A percentile compares a stretch with the other conserved stretches of the same genome.
Evolutionary conservation across 2,113 vertebrate species (phyloP).

Genomic region (Gallinago media): DNA sequence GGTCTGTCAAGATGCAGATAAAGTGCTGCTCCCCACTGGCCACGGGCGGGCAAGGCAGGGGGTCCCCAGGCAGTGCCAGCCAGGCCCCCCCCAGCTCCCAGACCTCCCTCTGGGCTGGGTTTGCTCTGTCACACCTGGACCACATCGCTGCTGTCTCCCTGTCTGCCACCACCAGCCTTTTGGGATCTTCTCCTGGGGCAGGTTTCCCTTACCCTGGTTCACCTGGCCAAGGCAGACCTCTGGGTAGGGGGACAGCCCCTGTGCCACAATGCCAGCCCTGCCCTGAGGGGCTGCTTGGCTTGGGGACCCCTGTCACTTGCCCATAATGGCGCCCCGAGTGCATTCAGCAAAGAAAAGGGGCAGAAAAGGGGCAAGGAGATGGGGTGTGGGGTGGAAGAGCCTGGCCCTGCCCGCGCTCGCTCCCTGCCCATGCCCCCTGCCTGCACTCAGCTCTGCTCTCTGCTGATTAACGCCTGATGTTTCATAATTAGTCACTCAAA

Average conservation of each 20-base stretch:
- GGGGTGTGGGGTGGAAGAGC: neutral
- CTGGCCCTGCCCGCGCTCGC: neutral
- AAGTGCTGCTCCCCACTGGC: neutral
- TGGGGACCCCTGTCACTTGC: neutral
- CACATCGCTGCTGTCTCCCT: fast-evolving
- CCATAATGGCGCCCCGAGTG: fast-evolving
- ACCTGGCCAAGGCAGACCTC: neutral
- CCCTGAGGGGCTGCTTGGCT: neutral
- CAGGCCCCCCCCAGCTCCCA: neutral
- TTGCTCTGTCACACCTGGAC: neutral
- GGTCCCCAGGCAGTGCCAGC: neutral
- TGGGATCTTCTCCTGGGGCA: neutral
- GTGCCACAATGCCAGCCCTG: neutral
- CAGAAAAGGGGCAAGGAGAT: neutral
- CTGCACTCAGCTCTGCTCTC: neutral
- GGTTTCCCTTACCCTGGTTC: neutral
- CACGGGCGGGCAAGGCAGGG: neutral
- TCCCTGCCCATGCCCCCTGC: neutral
- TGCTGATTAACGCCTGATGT: conserved; percentile 4
- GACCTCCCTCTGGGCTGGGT: fast-evolving
- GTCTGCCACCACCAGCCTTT: neutral
- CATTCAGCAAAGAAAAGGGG: neutral
- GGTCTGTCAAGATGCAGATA: neutral
- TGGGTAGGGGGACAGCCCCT: neutral
- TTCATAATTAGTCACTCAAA: conserved; percentile 54